Conservation (phyloP, 1,140 invertebrate species). For the Drosophila oshimai region DNA sequence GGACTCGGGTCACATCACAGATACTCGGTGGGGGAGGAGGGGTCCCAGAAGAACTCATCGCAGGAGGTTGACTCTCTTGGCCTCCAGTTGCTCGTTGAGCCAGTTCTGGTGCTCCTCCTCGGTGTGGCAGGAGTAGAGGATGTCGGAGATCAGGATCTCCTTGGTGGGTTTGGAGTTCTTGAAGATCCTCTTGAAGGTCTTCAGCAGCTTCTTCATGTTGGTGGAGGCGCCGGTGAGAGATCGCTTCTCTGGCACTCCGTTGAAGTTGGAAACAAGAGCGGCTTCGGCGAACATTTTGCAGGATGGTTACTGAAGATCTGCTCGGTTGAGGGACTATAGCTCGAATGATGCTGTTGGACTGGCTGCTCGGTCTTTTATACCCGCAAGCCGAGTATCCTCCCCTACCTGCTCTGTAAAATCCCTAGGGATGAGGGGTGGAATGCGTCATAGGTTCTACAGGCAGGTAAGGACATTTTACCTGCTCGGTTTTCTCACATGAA, state of each 20-base stretch:
- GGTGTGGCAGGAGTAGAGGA: conserved; percentile 18
- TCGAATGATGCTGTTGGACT: conserved; percentile 46
- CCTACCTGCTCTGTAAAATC: background rate
- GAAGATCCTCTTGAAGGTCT: conserved; percentile 52
- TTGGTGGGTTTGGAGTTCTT: conserved; percentile 15
- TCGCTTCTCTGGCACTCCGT: conserved; percentile 26
- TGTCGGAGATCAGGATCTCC: background rate
- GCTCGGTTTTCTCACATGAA: conserved; percentile 3
- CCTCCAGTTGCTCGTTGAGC: conserved; percentile 66
- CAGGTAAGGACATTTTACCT: conserved; percentile 20
- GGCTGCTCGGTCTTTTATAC: conserved; percentile 44
- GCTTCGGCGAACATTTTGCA: conserved; percentile 49
- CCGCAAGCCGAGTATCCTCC: conserved; percentile 5
- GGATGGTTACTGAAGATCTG: conserved; percentile 12
- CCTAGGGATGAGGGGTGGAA: conserved; percentile 1
- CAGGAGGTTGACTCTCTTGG: conserved; percentile 1
- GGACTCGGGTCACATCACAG: conserved; percentile 55
- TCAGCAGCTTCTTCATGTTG: conserved; percentile 63
- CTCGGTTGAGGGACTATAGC: conserved; percentile 27
- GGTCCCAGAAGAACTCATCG: conserved; percentile 9
- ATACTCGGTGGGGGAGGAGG: conserved; percentile 4
- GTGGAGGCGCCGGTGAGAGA: conserved; percentile 46
- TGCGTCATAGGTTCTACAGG: conserved; percentile 3
- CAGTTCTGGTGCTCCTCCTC: conserved; percentile 73
- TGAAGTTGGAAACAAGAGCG: conserved; percentile 8